A percentile compares a stretch with the other conserved stretches of the same genome.
phyloP scores from a whole-genome alignment of 2,797 vertebrate genomes.

The Parambassis ranga region DNA sequence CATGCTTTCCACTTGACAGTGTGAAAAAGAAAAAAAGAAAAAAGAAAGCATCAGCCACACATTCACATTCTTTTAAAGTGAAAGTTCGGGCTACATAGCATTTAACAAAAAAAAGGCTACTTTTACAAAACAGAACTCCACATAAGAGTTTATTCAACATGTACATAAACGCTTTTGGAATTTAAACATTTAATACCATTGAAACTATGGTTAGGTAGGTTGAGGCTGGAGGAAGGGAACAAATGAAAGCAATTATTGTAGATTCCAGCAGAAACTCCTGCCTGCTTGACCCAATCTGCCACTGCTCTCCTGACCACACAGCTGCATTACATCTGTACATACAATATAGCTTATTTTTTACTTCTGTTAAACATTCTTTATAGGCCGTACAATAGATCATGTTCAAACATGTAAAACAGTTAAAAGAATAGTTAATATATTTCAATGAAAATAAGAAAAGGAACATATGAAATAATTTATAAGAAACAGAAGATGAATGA shows the following conservation, averaged over 20 bases:
- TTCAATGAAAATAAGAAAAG: slow-evolving; percentile 79
- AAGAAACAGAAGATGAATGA: slow-evolving; percentile 72
- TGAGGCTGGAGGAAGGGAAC: slow-evolving; percentile 37
- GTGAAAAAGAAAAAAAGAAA: slow-evolving; percentile 11
- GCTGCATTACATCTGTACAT: slow-evolving; percentile 79
- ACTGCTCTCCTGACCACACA: slow-evolving; percentile 65
- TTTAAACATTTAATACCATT: slow-evolving; percentile 44
- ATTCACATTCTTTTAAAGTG: slow-evolving; percentile 17
- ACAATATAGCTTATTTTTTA: slow-evolving; percentile 86
- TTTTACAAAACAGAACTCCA: slow-evolving; percentile 51
- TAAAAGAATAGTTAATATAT: slow-evolving; percentile 80
- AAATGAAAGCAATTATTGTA: slow-evolving; percentile 27
- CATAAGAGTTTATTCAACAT: slow-evolving; percentile 56
- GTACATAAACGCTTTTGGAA: slow-evolving; percentile 59
- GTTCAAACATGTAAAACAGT: slow-evolving; percentile 61
- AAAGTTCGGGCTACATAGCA: slow-evolving; percentile 39
- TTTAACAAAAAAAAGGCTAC: slow-evolving; percentile 33
- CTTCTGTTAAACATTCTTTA: slow-evolving; percentile 81
- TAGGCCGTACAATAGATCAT: slow-evolving; percentile 74
- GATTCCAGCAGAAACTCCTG: slow-evolving; percentile 52
- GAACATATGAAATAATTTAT: slow-evolving; percentile 81
- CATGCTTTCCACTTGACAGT: slow-evolving; percentile 57
- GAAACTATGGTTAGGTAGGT: slow-evolving; percentile 42
- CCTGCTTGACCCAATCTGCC: slow-evolving; percentile 59
- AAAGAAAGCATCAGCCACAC: slow-evolving; percentile 31